Evolutionary conservation across 2,888 invertebrate species (phyloP).

Genomic region (Nudaria mundana): DNA sequence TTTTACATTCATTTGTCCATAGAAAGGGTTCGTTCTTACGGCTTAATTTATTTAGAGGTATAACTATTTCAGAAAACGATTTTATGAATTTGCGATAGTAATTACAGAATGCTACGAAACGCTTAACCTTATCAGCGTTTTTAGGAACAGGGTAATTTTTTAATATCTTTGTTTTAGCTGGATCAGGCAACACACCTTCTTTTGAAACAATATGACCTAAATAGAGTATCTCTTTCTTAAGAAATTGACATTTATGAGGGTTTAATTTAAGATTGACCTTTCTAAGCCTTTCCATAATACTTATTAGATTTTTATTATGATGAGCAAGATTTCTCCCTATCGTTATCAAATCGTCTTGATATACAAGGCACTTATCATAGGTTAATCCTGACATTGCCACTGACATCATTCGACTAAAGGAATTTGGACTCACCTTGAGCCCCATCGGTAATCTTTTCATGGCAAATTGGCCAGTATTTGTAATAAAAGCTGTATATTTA

Average conservation of each 20-base stretch:
- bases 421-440: constrained; percentile 9
- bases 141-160: constrained; percentile 3
- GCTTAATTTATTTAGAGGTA: constrained; percentile 1
- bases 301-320: constrained; percentile 4
- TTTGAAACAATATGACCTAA: too few species aligned
- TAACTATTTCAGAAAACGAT: constrained; percentile 3
- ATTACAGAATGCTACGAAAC: constrained; percentile 6
- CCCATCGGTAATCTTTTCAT: constrained; percentile 14
- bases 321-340: too few species aligned
- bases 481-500: not conserved
- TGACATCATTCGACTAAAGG: constrained; percentile 2
- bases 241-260: constrained; percentile 7
- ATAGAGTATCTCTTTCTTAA: too few species aligned
- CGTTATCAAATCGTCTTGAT: too few species aligned
- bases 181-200: too few species aligned
- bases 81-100: constrained; percentile 5
- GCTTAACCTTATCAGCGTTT: constrained; percentile 1
- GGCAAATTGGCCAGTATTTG: constrained; percentile 1
- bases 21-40: not conserved
- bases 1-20: constrained; percentile 1
- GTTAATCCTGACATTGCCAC: constrained; percentile 6
- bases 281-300: constrained; percentile 4
- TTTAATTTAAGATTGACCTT: constrained; percentile 8
- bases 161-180: constrained; percentile 3
- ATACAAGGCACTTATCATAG: constrained; percentile 3